Evolutionary conservation across 35 echinoderm and acorn worm species (phyloP).

Genomic region (Apostichopus japonicus): DNA sequence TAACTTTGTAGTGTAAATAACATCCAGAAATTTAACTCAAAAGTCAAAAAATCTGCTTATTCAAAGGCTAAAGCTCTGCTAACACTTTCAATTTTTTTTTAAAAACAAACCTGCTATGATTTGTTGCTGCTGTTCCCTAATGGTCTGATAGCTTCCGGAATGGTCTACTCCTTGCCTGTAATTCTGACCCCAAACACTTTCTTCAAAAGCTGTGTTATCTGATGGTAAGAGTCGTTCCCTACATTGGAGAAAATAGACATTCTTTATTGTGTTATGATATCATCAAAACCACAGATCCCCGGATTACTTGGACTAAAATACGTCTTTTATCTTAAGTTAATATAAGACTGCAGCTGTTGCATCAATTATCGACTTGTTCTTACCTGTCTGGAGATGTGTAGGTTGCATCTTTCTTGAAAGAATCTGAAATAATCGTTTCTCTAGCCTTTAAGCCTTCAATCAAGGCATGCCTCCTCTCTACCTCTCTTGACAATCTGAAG

Average conservation of each 20-base stretch:
- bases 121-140: slow-evolving; percentile 34
- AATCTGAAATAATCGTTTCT: slow-evolving; percentile 82
- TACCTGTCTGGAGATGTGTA: slow-evolving; percentile 89
- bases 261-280: no score
- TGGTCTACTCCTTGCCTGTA: slow-evolving; percentile 39
- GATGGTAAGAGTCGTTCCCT: slow-evolving; percentile 26
- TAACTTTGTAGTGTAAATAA: no score
- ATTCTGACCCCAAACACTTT: slow-evolving; percentile 39
- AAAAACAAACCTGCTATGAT: slow-evolving; percentile 38
- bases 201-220: not conserved
- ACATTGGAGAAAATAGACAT: not conserved
- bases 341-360: no score
- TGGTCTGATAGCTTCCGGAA: not conserved
- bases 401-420: slow-evolving; percentile 83
- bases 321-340: no score
- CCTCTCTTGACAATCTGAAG: slow-evolving; percentile 58
- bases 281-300: no score
- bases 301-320: no score
- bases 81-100: no score
- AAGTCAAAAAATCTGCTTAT: no score
- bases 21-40: no score
- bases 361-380: not conserved
- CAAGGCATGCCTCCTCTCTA: slow-evolving; percentile 75
- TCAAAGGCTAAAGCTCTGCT: no score
- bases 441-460: slow-evolving; percentile 79